Base-by-base conservation (phyloP, 2,113 vertebrate species). In the Meleagris gallopavo region DNA sequence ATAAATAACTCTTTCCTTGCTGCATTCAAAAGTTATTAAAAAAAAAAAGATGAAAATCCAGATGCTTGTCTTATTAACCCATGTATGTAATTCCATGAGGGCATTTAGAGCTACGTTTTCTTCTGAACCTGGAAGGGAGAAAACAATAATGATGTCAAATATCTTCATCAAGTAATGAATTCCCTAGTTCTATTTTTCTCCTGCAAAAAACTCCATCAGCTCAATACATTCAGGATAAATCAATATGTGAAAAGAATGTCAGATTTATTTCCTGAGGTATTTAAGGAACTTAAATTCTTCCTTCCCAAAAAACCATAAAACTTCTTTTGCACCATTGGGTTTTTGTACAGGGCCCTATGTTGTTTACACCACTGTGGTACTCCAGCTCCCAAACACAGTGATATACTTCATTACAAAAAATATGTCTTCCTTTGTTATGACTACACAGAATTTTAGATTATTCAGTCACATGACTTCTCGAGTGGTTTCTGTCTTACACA, bases 351-450 rank as follows among this genome's bases (percentile, higher is more conserved):
- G 32, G 9, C 12, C 13, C 38, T 81, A 1, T 29, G 69, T 7
- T 34, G 11, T 55, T 78, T 84, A 3, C 45, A 82, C 27, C 85
- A 94, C 2, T 2, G 94, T 95, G 95, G 13, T 12, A 61, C 12
- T 30, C 94, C 91, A 80, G 0, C 0, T 0, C 19, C 34, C 17
- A 5, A 10, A 8, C 94, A 87, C 95, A 21, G 57, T 84, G 88
- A 62, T 60, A 3, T 7, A 45, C 19, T 32, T 65, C 74, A 10
- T 58, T 24, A 64, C 27, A 95, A 91, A 95, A 96, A 96, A 78
- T 52, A 10, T 11, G 40, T 71, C 57, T 82, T 76, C n/a, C 57
- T 71, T 60, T 58, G 55, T 34, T 36, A 18, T 29, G 57, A 24
- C 46, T 36, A 20, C 10, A n/a, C 46, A 79, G 82, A 62, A 45